These are phyloP conservation scores for Galagoides demidoff DNA, from an alignment of 2,797 vertebrate genomes.

Conservation along the genomic window DNA sequence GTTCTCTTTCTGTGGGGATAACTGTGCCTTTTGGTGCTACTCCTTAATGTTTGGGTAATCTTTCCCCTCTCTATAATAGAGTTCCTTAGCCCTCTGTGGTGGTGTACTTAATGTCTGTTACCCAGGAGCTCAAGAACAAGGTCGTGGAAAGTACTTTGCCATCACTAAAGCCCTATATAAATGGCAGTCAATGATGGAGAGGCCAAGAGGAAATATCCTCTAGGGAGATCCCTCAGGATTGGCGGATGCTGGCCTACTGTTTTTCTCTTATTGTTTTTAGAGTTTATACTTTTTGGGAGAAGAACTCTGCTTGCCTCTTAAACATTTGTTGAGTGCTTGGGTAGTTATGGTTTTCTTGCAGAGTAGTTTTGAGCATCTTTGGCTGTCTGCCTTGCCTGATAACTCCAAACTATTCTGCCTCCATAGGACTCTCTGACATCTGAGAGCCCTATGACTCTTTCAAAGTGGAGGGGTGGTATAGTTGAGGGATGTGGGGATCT, in stretches of 20 bases:
- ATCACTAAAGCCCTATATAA: background rate
- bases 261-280: background rate
- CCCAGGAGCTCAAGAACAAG: background rate
- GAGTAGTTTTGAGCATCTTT: background rate
- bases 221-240: background rate
- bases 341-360: background rate
- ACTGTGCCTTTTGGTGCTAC: background rate
- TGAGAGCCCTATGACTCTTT: background rate
- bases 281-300: background rate
- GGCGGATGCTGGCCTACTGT: background rate
- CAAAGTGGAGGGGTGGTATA: background rate
- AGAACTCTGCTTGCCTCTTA: background rate
- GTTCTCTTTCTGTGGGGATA: background rate
- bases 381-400: background rate
- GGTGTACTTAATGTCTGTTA: background rate
- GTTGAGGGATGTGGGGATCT: background rate
- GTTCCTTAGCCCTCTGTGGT: background rate
- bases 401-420: background rate
- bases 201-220: background rate
- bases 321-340: background rate
- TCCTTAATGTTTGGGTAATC: background rate
- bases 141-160: background rate
- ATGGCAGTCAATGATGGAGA: background rate
- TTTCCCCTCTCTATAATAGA: background rate
- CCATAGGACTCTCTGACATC: background rate